Evolutionary conservation across 2,113 vertebrate genomes (phyloP), one percentile per base, ranked within the genome.

Genomic region (Atherinomorus stipes): DNA sequence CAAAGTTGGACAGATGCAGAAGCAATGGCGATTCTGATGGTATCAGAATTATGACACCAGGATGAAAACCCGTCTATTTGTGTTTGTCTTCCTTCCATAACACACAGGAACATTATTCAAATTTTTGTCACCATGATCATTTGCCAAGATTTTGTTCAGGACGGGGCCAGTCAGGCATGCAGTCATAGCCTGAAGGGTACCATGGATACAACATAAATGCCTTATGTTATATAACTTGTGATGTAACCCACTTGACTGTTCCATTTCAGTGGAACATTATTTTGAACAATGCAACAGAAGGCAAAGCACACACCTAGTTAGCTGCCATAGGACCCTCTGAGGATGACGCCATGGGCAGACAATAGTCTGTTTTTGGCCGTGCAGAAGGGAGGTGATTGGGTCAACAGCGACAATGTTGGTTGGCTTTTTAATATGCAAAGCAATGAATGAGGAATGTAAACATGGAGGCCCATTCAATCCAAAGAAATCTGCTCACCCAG

Each of bases 271-370:
- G 0, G 4, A 49, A 70, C 21, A 16, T 64, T 73, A 64, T 64
- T 69, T 71, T 71, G 11, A 51, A n/a, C 56, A 65, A 34, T 28
- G 19, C 59, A 53, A 44, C 42, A 59, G 28, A 13, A 21, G 56
- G 23, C 9, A 54, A 31, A 10, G 19, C 9, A 13, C 11, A 53
- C 40, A 31, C 12, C 34, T 59, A 31, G 19, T 1, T n/a, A 21
- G 11, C 12, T 34, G 13, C 18, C 54, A 2, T 2, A 37, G 38
- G 21, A 37, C 45, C 47, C 26, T 21, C 5, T 38, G 44, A 10
- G 25, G 51, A 34, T 74, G 54, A 77, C 22, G 26, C 67, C 67
- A 78, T 7, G 3, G 31, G 7, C 9, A 8, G 28, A 34, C 31
- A 34, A 34, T 34, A 34, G 31, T 34, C 23, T 26, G 21, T 37